Evolutionary conservation across 2,888 invertebrate species (phyloP).

Genomic region (Sphecodes monilicornis): DNA sequence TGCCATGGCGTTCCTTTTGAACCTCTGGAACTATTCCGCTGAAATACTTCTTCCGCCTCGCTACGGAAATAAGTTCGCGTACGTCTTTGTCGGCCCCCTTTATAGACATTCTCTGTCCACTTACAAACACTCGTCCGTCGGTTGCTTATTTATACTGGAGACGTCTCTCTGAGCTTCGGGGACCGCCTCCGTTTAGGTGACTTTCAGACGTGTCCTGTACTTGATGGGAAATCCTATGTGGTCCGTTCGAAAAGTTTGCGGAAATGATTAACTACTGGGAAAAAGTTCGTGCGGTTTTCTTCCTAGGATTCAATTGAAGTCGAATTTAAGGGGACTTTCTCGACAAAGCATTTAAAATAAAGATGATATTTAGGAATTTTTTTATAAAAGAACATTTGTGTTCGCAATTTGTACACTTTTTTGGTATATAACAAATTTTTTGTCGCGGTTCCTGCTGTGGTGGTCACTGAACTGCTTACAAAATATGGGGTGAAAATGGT

Average conservation of each 20-base stretch:
- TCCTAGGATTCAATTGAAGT: too few relatives aligned
- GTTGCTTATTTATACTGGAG: conserved; percentile 8
- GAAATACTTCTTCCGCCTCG: conserved; percentile 6
- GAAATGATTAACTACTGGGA: too few relatives aligned
- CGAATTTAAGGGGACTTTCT: too few relatives aligned
- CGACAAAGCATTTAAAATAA: too few relatives aligned
- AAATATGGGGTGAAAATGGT: too few relatives aligned
- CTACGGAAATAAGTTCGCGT: conserved; percentile 43
- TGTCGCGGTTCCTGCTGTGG: too few relatives aligned
- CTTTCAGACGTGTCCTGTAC: not conserved
- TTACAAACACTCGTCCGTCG: not conserved
- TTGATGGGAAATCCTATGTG: not conserved
- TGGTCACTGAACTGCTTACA: too few relatives aligned
- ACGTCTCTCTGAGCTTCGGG: not conserved
- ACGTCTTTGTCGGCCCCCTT: not conserved
- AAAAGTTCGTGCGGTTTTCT: too few relatives aligned
- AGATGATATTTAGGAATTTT: too few relatives aligned
- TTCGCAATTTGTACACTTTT: too few relatives aligned
- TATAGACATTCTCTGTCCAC: conserved; percentile 6
- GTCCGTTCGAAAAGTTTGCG: not conserved
- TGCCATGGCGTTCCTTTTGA: conserved; percentile 29
- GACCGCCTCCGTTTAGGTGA: not conserved
- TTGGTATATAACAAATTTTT: too few relatives aligned
- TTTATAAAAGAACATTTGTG: too few relatives aligned
- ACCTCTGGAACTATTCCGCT: conserved; percentile 27